A percentile compares a stretch with the other conserved stretches of the same genome.
phyloP scores from a whole-genome alignment of 2,797 vertebrate genomes.

The Allochrocebus solatus region DNA sequence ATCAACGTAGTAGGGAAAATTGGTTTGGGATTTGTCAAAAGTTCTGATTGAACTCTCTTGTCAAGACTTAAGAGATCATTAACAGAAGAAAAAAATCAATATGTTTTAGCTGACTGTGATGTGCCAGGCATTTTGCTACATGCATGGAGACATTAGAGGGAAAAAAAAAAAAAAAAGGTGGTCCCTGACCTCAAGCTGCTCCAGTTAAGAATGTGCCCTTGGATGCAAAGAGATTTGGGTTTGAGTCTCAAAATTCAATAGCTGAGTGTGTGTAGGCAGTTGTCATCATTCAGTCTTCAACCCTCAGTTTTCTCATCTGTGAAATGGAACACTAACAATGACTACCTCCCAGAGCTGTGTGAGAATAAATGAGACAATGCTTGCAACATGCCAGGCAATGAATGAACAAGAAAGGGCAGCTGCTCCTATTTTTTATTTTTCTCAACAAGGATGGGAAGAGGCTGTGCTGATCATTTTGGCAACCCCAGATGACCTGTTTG shows the following conservation, averaged over 20 bases:
- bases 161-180: background rate
- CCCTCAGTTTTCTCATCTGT: conserved; percentile 40
- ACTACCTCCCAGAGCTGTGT: background rate
- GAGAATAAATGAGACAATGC: background rate
- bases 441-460: background rate
- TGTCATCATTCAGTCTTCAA: background rate
- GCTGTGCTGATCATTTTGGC: background rate
- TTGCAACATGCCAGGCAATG: rapidly evolving
- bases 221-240: background rate
- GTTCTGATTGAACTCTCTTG: conserved; percentile 71
- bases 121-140: background rate
- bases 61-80: conserved; percentile 71
- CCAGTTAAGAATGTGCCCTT: background rate
- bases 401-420: too few relatives aligned
- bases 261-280: background rate
- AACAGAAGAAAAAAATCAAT: conserved; percentile 62
- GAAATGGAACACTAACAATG: background rate
- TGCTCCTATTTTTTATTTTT: background rate
- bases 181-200: background rate
- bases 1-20: conserved; percentile 37
- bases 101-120: conserved; percentile 40
- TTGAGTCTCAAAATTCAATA: background rate
- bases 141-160: background rate
- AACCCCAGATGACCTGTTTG: background rate
- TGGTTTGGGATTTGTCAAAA: conserved; percentile 74